Base-by-base conservation (phyloP, 1,140 invertebrate species). In the Sinonovacula constricta region DNA sequence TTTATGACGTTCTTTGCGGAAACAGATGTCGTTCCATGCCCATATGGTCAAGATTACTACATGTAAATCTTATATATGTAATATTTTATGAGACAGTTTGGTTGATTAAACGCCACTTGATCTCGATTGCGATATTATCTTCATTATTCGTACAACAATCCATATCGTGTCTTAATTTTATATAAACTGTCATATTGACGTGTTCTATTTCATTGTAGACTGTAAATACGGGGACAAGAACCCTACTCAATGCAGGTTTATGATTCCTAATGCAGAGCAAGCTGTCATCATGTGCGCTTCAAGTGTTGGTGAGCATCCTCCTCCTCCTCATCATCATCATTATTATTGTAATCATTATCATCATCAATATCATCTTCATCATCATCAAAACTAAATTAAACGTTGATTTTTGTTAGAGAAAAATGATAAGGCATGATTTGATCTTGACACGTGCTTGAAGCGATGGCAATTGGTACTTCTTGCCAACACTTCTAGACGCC, bases 171-270 rank as follows among this genome's bases (percentile, higher is more conserved):
- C 39, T 10, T 18, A 45, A 45, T 10, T 45, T 45, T 45, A 45
- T 45, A 45, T 45, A 45, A 45, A 45, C 18, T 45, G 18, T 45
- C 18, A 18, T 18, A 45, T 45, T 45, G 18, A 10, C 39, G 18
- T 45, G 18, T 7, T 45, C 7, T 45, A 10, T 45, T 45, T 45
- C 18, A 45, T 45, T 28, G 1, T 33, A 75, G 72, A 75, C 7
- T 75, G 72, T 26, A 65, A 57, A 33, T 75, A 75, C 30, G 72
- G 72, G 5, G 72, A 75, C 31, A 75, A 75, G 31, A 57, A 66
- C 36, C 72, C 72, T 5, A 28, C 18, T n/a, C 65, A 75, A n/a
- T 75, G 72, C 24, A 34, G 45, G 53, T 66, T 66, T 31, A 28
- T 54, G 24, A 75, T 75, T 15, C 49, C 60, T 15, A n/a, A 75